Evolutionary conservation across 2,113 vertebrate genomes (phyloP), one percentile per base, ranked within the genome.

Genomic region (Lophochroa leadbeateri): DNA sequence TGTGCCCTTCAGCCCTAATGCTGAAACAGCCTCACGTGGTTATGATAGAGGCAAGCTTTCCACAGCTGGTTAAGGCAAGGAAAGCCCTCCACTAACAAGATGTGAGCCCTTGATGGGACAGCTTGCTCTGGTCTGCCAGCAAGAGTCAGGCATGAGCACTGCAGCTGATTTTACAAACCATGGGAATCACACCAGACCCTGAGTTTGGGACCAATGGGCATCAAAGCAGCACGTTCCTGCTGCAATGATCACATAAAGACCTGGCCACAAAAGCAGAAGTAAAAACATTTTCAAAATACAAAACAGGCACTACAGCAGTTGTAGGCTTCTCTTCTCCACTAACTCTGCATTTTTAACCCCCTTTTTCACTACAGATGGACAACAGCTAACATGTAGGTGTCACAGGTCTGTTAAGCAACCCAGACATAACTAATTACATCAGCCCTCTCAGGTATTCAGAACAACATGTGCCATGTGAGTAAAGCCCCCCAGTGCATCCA

Each of bases 181-280:
- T 0, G 4, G 39, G 21, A 72, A 5, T 37, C 4, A 2, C 10
- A 72, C 4, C 11, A 47, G 16, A 10, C 39, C 9, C 31, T 44
- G 12, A 39, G 5, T 11, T 39, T 19, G 43, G 39, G 64, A 57
- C 11, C 0, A 0, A 18, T 12, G 27, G 24, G 7, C 6, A 29
- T 69, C 43, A 53, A 68, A 82, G 44, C 24, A 80, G 11, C 4
- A 2, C 0, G 0, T 11, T 82, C 21, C 33, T 82, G 21, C 53
- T 77, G 27, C 44, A 88, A 19, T 1, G 1, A n/a, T 21, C 0
- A 0, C 58, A 24, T 37, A 2, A 1, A 90, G 21, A 67, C 41
- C 37, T 82, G 29, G 20, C 21, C 16, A 39, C 33, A 61, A 52
- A 50, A 49, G 2, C 27, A 71, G 43, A 87, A 41, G 10, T 29